Base-by-base conservation (phyloP, 2,113 vertebrate genomes). In the Cyprinus carpio region DNA sequence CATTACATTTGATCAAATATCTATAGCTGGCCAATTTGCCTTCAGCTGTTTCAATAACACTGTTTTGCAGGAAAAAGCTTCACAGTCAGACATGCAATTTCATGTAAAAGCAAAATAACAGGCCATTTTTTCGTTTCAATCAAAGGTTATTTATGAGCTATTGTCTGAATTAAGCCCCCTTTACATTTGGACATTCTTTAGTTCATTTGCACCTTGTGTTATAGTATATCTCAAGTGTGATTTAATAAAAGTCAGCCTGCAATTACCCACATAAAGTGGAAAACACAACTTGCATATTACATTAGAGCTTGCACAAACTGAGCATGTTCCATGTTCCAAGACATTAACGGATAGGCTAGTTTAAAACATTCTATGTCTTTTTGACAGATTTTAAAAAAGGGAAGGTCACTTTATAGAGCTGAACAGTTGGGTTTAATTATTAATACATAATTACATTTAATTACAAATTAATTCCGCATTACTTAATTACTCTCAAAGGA, bases 41-140 rank as follows among this genome's bases (percentile, higher is more conserved):
- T 34, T 78, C 4, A 79, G 75, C 60, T 74, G 15, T 49, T 58
- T 56, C 76, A 86, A 75, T 81, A 75, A 69, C 71, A 27, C 43
- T 62, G 60, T 75, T 71, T 74, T 27, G 29, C 12, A 82, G 79
- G 43, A 34, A 75, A 62, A 23, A 65, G 56, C 23, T 29, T 43
- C 71, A 49, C n/a, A 31, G 16, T 75, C 27, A 40, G 15, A 58
- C 62, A 31, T 65, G 25, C 56, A 51, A 75, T 75, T 75, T 51
- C 43, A 65, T 27, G 12, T 40, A 76, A 86, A 78, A 77, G 20
- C 74, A 67, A 65, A 76, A 65, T 40, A 27, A 84, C 54, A 62
- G 60, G 58, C 69, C 23, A 8, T 84, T 49, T 74, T 11, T 15
- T 37, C 4, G 0, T 51, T 83, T 37, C 29, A 74, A 40, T 75